These are phyloP conservation scores for Phytoseiulus persimilis DNA, from an alignment of 2,888 invertebrate species.

Conservation along the genomic window DNA sequence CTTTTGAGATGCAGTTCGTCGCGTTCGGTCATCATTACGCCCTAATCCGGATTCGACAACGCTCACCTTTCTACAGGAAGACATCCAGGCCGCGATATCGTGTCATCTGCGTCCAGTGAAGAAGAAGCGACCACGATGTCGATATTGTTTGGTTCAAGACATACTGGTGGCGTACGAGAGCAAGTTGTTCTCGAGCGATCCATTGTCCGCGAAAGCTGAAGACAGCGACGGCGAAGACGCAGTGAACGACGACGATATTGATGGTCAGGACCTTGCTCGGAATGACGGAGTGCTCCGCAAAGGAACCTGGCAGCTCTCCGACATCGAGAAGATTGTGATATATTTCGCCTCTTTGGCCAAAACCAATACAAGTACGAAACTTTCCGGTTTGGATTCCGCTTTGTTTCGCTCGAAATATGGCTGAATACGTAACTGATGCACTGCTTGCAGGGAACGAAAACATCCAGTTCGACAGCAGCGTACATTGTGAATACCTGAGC, in stretches of 20 bases:
- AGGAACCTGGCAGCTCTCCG: slow-evolving; percentile 9
- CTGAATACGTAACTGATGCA: too few relatives aligned
- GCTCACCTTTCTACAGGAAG: slow-evolving; percentile 45
- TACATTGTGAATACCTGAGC: slow-evolving; percentile 25
- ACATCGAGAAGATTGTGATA: slow-evolving; percentile 10
- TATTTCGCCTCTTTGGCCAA: slow-evolving; percentile 13
- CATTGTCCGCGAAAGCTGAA: slow-evolving; percentile 36
- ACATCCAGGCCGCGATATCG: slow-evolving; percentile 54
- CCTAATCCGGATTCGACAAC: not conserved
- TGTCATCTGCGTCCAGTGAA: slow-evolving; percentile 56
- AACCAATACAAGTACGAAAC: not conserved
- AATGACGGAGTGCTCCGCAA: not conserved
- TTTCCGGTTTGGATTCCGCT: too few relatives aligned
- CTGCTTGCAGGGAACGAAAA: slow-evolving; percentile 11
- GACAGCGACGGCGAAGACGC: slow-evolving; percentile 43
- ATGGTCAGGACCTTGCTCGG: not conserved
- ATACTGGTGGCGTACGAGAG: slow-evolving; percentile 20
- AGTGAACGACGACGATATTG: not conserved
- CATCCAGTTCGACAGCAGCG: not conserved
- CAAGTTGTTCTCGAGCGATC: slow-evolving; percentile 33
- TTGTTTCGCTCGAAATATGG: not conserved
- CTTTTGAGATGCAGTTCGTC: too few relatives aligned
- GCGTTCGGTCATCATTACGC: too few relatives aligned
- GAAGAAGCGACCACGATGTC: slow-evolving; percentile 39
- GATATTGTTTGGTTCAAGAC: slow-evolving; percentile 22